A percentile compares a stretch with the other conserved stretches of the same genome.
Conservation (phyloP, 2,113 vertebrate genomes). For the Paratilapia polleni region DNA sequence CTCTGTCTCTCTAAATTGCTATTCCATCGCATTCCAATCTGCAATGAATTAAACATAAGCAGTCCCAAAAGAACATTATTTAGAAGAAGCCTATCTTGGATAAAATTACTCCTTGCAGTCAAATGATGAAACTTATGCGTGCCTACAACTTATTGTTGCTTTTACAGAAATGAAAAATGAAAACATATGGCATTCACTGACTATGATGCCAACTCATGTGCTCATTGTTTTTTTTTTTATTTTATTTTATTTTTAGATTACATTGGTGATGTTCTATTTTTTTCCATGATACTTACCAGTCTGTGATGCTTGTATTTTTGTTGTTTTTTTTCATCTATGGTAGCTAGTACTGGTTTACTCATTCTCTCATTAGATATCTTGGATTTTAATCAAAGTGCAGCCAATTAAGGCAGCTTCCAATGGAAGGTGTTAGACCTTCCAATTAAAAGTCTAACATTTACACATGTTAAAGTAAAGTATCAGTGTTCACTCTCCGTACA, state of each 20-base stretch:
- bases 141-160: not conserved
- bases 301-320: not conserved
- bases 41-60: not conserved
- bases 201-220: not conserved
- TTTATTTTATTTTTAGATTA: not conserved
- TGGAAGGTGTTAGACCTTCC: too few relatives aligned
- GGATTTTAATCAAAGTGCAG: not conserved
- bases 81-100: not conserved
- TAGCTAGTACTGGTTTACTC: not conserved
- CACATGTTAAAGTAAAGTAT: not conserved
- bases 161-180: constrained; percentile 1
- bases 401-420: not conserved
- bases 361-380: not conserved
- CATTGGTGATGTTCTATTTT: not conserved
- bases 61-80: constrained; percentile 1
- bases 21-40: not conserved
- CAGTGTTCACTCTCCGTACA: not conserved
- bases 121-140: constrained; percentile 9
- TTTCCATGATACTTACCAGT: not conserved
- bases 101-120: constrained; percentile 1
- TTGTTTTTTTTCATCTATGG: not conserved
- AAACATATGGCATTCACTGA: not conserved
- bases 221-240: constrained; percentile 1
- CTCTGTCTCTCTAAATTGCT: not conserved
- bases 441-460: not conserved